phyloP scores from a whole-genome alignment of 2,888 invertebrate species.

The Molanna angustata region DNA sequence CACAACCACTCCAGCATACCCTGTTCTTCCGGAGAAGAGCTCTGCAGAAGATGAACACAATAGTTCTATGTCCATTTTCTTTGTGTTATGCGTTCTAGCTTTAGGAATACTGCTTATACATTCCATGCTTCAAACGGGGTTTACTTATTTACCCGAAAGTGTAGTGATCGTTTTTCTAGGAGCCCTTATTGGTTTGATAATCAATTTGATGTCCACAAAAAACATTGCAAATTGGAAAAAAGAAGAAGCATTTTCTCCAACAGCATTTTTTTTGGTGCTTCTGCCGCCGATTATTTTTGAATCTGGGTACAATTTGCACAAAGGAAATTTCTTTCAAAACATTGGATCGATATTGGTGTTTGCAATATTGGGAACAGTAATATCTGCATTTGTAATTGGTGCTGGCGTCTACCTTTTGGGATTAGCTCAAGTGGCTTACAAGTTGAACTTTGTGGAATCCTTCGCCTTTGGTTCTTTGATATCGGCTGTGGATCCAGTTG shows the following conservation, averaged over 20 bases:
- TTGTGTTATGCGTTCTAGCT: slow-evolving; percentile 92
- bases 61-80: slow-evolving; percentile 96
- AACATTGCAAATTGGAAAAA: slow-evolving; percentile 94
- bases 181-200: slow-evolving; percentile 84
- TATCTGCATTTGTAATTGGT: slow-evolving; percentile 96
- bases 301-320: slow-evolving; percentile 97
- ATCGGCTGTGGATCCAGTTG: slow-evolving; percentile 98
- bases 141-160: slow-evolving; percentile 96
- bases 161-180: slow-evolving; percentile 96
- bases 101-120: slow-evolving; percentile 93
- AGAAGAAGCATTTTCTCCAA: slow-evolving; percentile 97
- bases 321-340: slow-evolving; percentile 95
- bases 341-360: slow-evolving; percentile 98
- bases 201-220: slow-evolving; percentile 84
- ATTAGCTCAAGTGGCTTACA: slow-evolving; percentile 86
- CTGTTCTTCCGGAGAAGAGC: slow-evolving; percentile 82
- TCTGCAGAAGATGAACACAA: slow-evolving; percentile 95
- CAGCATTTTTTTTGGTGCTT: slow-evolving; percentile 94
- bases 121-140: slow-evolving; percentile 90
- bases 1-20: slow-evolving; percentile 64
- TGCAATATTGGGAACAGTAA: slow-evolving; percentile 95
- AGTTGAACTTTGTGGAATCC: slow-evolving; percentile 91
- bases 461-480: slow-evolving; percentile 98
- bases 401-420: slow-evolving; percentile 94
- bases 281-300: slow-evolving; percentile 99